Base-by-base conservation (phyloP, 2,888 invertebrate genomes). In the Arenicola marina region DNA sequence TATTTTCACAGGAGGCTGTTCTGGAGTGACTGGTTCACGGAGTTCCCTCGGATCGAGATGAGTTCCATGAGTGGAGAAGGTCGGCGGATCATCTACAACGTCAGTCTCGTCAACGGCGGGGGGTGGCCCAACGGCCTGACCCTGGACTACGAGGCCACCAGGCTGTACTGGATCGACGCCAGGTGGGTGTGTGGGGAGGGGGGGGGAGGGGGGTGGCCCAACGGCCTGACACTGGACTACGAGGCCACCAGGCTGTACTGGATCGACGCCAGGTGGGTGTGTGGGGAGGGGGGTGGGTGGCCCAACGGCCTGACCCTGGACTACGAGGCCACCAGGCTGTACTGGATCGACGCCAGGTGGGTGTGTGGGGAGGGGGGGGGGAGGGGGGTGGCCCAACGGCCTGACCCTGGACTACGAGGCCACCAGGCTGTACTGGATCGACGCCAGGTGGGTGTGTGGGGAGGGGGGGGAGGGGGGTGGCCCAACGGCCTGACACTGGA, bases 121-220 rank as follows among this genome's bases (percentile, higher is more conserved):
- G 92, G 91, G 46, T 92, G 90, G 89, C 94, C 94, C 0, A 93
- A 92, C 77, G 94, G 94, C 1, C 83, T 95, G 44, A 91, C 94
- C 0, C 87, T 95, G 18, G 95, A 95, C 80, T 80, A 78, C 63
- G 87, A 87, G 1, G 86, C 88, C 44, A 87, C 87, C 57, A 88
- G 91, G 61, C 85, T 95, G 3, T 95, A 93, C 79, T 95, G 95
- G 92, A 90, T 92, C 0, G 95, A 95, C 81, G 92, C 93, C n/a
- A 87, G 86, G 87, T 86, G 72, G 33, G 61, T 43, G 24, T 21
- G 7, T 18, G 21, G 48, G 18, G n/a, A n/a, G n/a, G n/a, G n/a
- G n/a, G n/a, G n/a, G n/a, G n/a, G n/a, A n/a, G 90, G 90, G 34
- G 92, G 91, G 46, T 92, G 90, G 89, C 94, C 94, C 0, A 93